Conservation (phyloP, 2,888 invertebrate genomes). For the Amphipoea oculea region DNA sequence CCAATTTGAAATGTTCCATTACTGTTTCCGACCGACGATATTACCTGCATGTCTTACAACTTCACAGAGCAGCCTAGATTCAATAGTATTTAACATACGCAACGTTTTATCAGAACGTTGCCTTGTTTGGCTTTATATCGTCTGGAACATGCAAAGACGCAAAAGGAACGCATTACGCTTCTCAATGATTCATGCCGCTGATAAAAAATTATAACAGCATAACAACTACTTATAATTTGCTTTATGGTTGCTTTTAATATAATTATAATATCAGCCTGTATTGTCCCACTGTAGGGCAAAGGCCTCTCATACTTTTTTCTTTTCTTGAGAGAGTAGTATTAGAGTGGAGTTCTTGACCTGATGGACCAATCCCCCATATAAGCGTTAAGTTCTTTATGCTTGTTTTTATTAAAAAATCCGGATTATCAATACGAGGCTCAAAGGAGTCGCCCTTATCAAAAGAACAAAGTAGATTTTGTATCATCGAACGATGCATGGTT, state of each 20-base stretch:
- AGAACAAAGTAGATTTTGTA: slow-evolving; percentile 28
- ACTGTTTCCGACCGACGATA: no score
- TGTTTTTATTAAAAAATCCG: slow-evolving; percentile 8
- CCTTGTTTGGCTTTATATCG: no score
- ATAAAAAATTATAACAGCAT: background rate
- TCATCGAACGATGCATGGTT: slow-evolving; percentile 25
- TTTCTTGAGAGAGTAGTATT: no score
- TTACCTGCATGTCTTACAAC: background rate
- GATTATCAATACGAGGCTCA: slow-evolving; percentile 12
- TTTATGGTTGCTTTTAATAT: background rate
- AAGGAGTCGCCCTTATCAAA: slow-evolving; percentile 33
- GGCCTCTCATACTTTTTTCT: background rate
- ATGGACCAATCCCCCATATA: background rate
- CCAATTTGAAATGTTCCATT: no score
- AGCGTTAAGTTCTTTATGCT: background rate
- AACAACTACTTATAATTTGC: background rate
- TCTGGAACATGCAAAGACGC: no score
- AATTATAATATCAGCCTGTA: no score
- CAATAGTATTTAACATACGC: background rate
- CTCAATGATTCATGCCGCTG: background rate
- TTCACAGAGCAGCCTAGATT: background rate
- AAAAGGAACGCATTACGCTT: no score
- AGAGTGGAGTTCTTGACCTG: no score
- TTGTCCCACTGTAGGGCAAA: background rate
- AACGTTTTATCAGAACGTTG: background rate